Evolutionary conservation across 23 tunicate genomes (phyloP).

Genomic region (Pegea sp.): DNA sequence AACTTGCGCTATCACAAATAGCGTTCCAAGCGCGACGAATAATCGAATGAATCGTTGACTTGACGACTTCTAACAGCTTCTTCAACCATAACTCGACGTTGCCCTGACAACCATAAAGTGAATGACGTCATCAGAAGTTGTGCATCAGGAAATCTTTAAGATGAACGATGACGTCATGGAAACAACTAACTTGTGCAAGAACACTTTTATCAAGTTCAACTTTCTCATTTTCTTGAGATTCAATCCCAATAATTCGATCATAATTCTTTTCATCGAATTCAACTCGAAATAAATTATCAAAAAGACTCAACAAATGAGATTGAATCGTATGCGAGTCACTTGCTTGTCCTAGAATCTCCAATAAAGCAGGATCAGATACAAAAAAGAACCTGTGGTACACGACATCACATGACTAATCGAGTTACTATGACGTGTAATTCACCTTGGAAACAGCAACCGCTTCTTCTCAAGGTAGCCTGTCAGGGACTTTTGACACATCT

Average conservation of each 20-base stretch:
- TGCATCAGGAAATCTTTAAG: neutral
- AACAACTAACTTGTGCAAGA: conserved; percentile 46
- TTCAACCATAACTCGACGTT: conserved; percentile 96
- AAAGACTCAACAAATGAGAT: conserved; percentile 80
- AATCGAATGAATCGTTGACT: conserved; percentile 47
- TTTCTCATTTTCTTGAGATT: conserved; percentile 87
- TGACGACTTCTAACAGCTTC: conserved; percentile 43
- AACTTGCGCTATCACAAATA: conserved; percentile 26
- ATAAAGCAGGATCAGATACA: conserved; percentile 97
- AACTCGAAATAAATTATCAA: conserved; percentile 93
- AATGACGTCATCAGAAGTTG: neutral
- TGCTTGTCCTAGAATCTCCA: conserved; percentile 98
- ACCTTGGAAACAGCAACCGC: conserved; percentile 92
- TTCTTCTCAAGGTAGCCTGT: conserved; percentile 98
- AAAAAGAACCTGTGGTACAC: conserved; percentile 70
- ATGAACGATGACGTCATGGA: neutral
- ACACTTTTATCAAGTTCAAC: conserved; percentile 69
- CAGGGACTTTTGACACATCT: conserved; percentile 93
- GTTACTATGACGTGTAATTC: too few species aligned
- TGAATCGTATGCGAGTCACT: conserved; percentile 99
- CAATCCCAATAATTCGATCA: conserved; percentile 46
- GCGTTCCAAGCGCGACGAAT: conserved; percentile 68
- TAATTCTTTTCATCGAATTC: conserved; percentile 88
- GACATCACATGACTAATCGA: too few species aligned
- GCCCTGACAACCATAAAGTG: conserved; percentile 31